These are phyloP conservation scores for Artemia sinica DNA, from an alignment of 2,888 invertebrate species.

Conservation along the genomic window DNA sequence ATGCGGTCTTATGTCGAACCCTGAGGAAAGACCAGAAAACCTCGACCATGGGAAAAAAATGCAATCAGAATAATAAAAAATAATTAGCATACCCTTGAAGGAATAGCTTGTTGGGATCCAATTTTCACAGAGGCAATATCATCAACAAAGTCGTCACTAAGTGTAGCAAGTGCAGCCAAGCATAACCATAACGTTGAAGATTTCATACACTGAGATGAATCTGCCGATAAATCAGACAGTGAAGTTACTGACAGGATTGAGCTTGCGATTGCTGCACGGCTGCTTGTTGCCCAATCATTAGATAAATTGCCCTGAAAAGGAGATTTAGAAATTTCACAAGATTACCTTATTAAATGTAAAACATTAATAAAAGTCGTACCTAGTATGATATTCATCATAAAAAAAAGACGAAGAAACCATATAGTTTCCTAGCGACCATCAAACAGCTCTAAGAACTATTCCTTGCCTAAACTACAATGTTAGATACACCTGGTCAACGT, in stretches of 20 bases:
- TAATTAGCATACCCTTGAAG: slow-evolving; percentile 30
- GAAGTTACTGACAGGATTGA: slow-evolving; percentile 67
- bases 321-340: background rate
- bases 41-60: too few species aligned
- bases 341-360: too few species aligned
- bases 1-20: too few species aligned
- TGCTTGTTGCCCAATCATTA: slow-evolving; percentile 65
- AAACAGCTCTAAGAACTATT: background rate
- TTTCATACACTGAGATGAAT: slow-evolving; percentile 54
- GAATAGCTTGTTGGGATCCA: slow-evolving; percentile 8
- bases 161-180: slow-evolving; percentile 74
- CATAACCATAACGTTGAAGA: slow-evolving; percentile 79
- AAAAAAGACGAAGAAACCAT: too few species aligned
- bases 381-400: too few species aligned
- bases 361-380: too few species aligned
- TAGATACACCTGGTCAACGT: background rate
- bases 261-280: slow-evolving; percentile 70
- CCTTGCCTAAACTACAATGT: background rate
- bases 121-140: slow-evolving; percentile 43
- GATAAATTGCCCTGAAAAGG: slow-evolving; percentile 58
- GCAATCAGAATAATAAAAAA: too few species aligned
- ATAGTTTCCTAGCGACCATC: too few species aligned
- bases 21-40: too few species aligned
- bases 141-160: slow-evolving; percentile 79
- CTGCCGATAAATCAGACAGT: slow-evolving; percentile 53